These are phyloP conservation scores for Catamblyrhynchus diadema DNA, from an alignment of 2,797 vertebrate species.

Conservation along the genomic window DNA sequence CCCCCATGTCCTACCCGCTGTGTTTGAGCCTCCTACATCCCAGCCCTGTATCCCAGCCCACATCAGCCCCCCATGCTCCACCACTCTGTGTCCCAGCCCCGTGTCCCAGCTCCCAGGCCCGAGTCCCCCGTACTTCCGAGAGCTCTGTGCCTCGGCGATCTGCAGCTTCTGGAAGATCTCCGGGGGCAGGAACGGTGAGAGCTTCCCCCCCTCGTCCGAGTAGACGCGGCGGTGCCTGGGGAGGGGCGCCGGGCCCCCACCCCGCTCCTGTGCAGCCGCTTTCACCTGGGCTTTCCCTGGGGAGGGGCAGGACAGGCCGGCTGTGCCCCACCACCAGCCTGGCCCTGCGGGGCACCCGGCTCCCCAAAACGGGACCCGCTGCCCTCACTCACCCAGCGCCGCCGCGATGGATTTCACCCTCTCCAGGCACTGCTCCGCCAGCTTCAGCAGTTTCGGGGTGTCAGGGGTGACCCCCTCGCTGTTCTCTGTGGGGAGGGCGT, in stretches of 20 bases:
- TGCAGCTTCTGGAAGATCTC: slow-evolving; percentile 92
- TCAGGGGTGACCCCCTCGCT: slow-evolving; percentile 74
- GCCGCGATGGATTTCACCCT: slow-evolving; percentile 86
- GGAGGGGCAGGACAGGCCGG: background rate
- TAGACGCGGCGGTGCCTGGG: slow-evolving; percentile 76
- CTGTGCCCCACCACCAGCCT: background rate
- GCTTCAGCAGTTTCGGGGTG: slow-evolving; percentile 88
- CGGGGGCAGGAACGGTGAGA: slow-evolving; percentile 83
- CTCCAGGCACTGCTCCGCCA: slow-evolving; percentile 93
- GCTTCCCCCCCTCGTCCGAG: slow-evolving; percentile 81
- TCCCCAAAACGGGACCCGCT: accelerated
- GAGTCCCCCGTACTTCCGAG: slow-evolving; percentile 75
- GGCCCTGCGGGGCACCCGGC: background rate
- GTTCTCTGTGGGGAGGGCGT: slow-evolving; percentile 48
- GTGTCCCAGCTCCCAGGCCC: accelerated
- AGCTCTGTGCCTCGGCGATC: slow-evolving; percentile 74
- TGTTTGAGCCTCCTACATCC: background rate
- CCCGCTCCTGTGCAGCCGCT: background rate
- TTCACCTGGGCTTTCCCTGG: slow-evolving; percentile 62
- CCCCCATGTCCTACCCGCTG: accelerated
- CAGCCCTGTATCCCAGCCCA: background rate
- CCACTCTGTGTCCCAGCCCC: background rate
- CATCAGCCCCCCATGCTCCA: background rate
- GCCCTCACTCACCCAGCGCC: slow-evolving; percentile 61
- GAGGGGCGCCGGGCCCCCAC: background rate